Percentiles rank a stretch among this genome's conserved stretches.
phyloP scores from a whole-genome alignment of 37 sponge, comb jelly and placozoan species.

The Dysidea cf. avara region DNA sequence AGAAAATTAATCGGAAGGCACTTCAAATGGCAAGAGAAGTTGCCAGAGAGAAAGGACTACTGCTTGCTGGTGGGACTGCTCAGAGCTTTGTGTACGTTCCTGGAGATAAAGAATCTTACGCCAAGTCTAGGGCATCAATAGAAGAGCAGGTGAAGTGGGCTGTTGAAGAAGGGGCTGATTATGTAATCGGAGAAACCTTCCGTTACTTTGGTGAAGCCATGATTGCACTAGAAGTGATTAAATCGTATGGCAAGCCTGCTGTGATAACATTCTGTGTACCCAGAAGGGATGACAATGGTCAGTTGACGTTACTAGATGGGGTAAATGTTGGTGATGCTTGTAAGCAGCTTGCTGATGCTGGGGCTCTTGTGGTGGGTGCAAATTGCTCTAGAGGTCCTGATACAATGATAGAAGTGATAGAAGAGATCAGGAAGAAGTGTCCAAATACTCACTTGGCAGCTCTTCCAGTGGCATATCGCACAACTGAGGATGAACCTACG shows the following conservation, averaged over 20 bases:
- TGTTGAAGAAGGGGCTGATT: conserved; percentile 22
- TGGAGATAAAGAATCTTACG: conserved; percentile 14
- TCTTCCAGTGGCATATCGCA: conserved; percentile 60
- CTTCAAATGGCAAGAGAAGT: conserved; percentile 51
- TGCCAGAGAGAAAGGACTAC: conserved; percentile 39
- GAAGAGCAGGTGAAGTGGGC: conserved; percentile 60
- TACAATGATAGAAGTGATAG: conserved; percentile 44
- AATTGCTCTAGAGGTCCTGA: conserved; percentile 52
- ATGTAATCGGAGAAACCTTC: conserved; percentile 6
- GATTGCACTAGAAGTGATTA: conserved; percentile 21
- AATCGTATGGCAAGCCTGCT: conserved; percentile 11
- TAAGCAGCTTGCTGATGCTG: conserved; percentile 30
- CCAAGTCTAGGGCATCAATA: conserved; percentile 30
- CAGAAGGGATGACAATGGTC: not conserved
- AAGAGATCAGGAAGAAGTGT: conserved; percentile 40
- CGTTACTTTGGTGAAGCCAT: conserved; percentile 4
- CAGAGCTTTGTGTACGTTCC: too few relatives aligned
- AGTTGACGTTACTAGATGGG: conserved; percentile 10
- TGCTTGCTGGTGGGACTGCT: conserved; percentile 52
- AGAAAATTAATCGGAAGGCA: conserved; percentile 54
- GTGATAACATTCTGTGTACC: conserved; percentile 4
- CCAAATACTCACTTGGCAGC: conserved; percentile 53
- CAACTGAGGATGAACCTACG: conserved; percentile 42
- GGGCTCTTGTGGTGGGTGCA: conserved; percentile 45
- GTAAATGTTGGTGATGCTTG: conserved; percentile 44